A percentile compares a stretch with the other conserved stretches of the same genome.
Conservation (phyloP, 2,113 vertebrate genomes). For the Philantomba maxwellii region DNA sequence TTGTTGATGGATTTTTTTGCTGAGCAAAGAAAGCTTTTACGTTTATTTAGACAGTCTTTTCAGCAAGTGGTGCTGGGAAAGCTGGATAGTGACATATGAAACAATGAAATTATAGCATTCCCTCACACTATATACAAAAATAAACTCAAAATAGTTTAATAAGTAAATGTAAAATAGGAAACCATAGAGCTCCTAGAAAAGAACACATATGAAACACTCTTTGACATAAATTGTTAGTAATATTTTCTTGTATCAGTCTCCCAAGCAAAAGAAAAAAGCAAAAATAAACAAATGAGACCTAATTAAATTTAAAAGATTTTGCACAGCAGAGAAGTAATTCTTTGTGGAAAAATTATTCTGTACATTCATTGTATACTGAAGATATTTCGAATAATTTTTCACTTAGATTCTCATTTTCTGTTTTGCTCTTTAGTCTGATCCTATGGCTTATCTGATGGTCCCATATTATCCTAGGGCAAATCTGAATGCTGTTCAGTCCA, state of each 20-base stretch:
- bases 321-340: neutral
- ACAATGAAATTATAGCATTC: neutral
- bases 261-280: neutral
- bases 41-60: neutral
- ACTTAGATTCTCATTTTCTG: constrained; percentile 16
- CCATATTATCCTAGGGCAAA: constrained; percentile 81
- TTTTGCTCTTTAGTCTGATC: constrained; percentile 79
- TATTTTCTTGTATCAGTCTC: neutral
- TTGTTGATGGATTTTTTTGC: neutral
- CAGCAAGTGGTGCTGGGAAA: neutral
- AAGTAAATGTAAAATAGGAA: neutral
- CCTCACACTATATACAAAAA: neutral
- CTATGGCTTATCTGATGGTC: constrained; percentile 85
- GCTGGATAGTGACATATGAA: neutral
- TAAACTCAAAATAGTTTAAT: neutral
- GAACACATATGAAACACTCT: neutral
- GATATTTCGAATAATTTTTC: constrained; percentile 13
- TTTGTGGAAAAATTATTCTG: neutral
- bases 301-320: neutral
- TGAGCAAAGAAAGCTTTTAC: neutral
- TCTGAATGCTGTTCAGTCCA: constrained; percentile 78
- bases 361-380: constrained; percentile 6
- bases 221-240: neutral
- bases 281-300: neutral
- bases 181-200: neutral